These are phyloP conservation scores for Pherbina coryleti DNA, from an alignment of 2,888 invertebrate genomes.

Conservation along the genomic window DNA sequence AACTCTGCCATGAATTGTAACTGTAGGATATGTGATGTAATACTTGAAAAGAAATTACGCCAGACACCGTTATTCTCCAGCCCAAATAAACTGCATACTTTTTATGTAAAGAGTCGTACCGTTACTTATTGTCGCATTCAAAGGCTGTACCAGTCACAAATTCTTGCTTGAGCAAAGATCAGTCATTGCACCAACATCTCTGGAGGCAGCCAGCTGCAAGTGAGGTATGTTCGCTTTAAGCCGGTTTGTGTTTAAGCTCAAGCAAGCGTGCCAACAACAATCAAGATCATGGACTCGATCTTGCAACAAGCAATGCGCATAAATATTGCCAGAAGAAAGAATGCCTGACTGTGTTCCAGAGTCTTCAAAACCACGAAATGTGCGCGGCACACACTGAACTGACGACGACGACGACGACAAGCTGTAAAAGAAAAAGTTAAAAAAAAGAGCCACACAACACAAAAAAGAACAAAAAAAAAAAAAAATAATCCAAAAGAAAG, in stretches of 20 bases:
- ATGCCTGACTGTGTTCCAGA: background rate
- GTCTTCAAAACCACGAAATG: background rate
- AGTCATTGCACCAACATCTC: background rate
- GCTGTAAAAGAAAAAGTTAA: background rate
- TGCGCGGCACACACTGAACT: background rate
- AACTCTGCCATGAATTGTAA: too few relatives aligned
- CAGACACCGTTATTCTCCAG: too few relatives aligned
- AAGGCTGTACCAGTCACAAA: background rate
- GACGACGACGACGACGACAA: background rate
- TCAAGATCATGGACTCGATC: background rate
- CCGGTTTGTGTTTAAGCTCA: background rate
- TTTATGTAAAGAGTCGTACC: too few relatives aligned
- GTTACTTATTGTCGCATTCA: background rate
- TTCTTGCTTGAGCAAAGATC: background rate
- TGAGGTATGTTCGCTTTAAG: background rate
- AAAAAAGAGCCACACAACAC: background rate
- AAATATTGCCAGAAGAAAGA: too few relatives aligned
- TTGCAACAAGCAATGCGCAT: too few relatives aligned
- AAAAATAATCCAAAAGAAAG: slow-evolving; percentile 45
- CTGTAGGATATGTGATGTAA: too few relatives aligned
- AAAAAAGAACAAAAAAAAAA: slow-evolving; percentile 26
- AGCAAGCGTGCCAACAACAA: background rate
- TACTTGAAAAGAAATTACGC: too few relatives aligned
- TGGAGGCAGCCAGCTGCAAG: background rate
- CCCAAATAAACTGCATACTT: too few relatives aligned